Percentiles rank a stretch among this genome's conserved stretches.
These are phyloP conservation scores for Habrosyne pyritoides DNA, from an alignment of 2,888 invertebrate genomes.

Conservation along the genomic window DNA sequence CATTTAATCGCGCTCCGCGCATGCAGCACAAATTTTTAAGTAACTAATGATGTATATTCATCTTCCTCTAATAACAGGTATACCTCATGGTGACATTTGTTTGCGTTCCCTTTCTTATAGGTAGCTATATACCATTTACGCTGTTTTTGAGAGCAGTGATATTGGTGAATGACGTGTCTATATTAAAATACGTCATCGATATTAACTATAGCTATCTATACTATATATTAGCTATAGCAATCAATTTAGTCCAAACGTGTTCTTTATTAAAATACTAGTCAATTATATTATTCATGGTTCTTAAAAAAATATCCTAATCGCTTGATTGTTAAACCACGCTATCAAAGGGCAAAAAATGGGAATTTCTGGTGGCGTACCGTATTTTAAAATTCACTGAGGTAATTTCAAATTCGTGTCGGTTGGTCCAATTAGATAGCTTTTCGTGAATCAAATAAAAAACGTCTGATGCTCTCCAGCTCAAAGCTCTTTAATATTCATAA, in stretches of 20 bases:
- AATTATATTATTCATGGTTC: not conserved
- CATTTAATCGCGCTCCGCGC: too few relatives aligned
- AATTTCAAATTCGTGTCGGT: not conserved
- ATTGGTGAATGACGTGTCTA: too few relatives aligned
- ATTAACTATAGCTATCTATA: too few relatives aligned
- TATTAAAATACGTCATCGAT: too few relatives aligned
- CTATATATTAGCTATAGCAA: not conserved
- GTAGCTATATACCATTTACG: too few relatives aligned
- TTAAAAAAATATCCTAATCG: not conserved
- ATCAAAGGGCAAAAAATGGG: not conserved
- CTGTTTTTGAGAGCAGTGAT: too few relatives aligned
- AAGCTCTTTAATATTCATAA: not conserved
- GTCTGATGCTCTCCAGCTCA: not conserved
- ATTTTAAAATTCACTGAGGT: slow-evolving; percentile 3
- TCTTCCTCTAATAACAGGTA: too few relatives aligned
- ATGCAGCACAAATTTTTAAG: too few relatives aligned
- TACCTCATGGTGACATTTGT: too few relatives aligned
- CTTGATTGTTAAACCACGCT: not conserved
- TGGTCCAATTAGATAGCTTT: slow-evolving; percentile 1
- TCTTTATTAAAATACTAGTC: not conserved
- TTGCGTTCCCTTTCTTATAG: too few relatives aligned
- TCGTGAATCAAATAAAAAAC: slow-evolving; percentile 4
- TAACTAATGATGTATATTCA: too few relatives aligned
- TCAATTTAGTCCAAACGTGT: not conserved
- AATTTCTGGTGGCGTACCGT: not conserved